Base-by-base conservation (phyloP, 92 coral and sea anemone species). In the Porites lobata region DNA sequence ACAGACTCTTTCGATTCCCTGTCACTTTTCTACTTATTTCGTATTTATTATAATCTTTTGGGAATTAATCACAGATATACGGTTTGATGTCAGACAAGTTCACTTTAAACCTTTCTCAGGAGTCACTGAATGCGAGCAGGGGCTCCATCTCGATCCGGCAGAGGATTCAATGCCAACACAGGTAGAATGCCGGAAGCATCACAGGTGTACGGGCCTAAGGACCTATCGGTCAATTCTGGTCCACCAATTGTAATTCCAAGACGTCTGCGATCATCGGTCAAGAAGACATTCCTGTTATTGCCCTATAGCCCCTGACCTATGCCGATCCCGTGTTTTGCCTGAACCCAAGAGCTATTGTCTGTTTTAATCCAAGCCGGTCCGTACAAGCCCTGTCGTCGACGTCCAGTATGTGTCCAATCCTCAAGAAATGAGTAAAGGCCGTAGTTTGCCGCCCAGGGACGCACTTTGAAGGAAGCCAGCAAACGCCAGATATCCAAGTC, bases 401-500 rank as follows among this genome's bases (percentile, higher is more conserved):
- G 20, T 0, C 70, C 87, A n/a, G 54, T 72, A 58, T 80, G 61
- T 3, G 11, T 6, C 87, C 87, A 83, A 69, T 83, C 87, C 38
- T 83, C 87, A 9, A 83, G 63, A 57, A 83, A 83, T 1, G 80
- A 83, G 80, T 83, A 59, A 29, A 22, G 24, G 24, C 24, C 24
- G 24, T 71, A 59, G 58, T 80, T 83, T 32, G 11, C 53, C 68
- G 58, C 80, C 2, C 0, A 0, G n/a, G 87, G 87, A 17, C 87
- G 87, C 3, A 83, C 87, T 80, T 72, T 72, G 52, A 83, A 83
- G 8, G 87, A 83, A 15, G 87, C 87, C 72, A 83, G 20, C 80
- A 83, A 14, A 72, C 87, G 78, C 87, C 87, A 83, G 69, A 83
- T 21, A 59, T 83, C 72, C 38, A 71, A 20, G 57, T 83, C 80